Conservation (phyloP, 2,797 vertebrate species). For the Pachyuromys duprasi region DNA sequence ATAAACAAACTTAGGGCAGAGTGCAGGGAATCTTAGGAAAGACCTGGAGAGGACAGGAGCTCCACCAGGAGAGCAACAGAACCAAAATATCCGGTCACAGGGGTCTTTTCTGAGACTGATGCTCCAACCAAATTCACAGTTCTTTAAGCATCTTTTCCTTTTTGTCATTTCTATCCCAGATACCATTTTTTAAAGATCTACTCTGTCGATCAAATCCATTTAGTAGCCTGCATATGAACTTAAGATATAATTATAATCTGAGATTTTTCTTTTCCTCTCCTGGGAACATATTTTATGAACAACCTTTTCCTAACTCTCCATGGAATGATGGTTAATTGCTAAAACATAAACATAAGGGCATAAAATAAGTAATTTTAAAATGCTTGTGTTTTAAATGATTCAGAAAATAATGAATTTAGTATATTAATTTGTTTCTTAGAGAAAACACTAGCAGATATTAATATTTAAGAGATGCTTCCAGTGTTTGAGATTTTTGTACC, state of each 20-base stretch:
- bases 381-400: slow-evolving; percentile 54
- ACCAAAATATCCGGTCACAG: no score
- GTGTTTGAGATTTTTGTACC: slow-evolving; percentile 58
- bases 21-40: no score
- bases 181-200: slow-evolving; percentile 54
- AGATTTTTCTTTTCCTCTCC: slow-evolving; percentile 24
- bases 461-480: slow-evolving; percentile 40
- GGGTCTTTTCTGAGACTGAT: no score
- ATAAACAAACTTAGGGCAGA: no score
- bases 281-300: neutral
- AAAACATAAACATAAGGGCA: slow-evolving; percentile 39
- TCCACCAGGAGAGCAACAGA: no score
- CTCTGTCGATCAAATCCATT: slow-evolving; percentile 19
- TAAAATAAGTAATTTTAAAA: slow-evolving; percentile 51
- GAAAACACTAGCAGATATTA: slow-evolving; percentile 60
- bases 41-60: no score
- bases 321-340: slow-evolving; percentile 23
- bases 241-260: slow-evolving; percentile 37
- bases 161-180: slow-evolving; percentile 4
- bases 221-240: neutral
- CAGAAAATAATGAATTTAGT: slow-evolving; percentile 57
- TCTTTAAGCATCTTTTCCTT: slow-evolving; percentile 9
- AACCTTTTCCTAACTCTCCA: slow-evolving; percentile 3
- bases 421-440: slow-evolving; percentile 46
- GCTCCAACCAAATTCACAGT: neutral